These are phyloP conservation scores for Orbicella faveolata DNA, from an alignment of 64 coral and sea anemone species.

Conservation along the genomic window DNA sequence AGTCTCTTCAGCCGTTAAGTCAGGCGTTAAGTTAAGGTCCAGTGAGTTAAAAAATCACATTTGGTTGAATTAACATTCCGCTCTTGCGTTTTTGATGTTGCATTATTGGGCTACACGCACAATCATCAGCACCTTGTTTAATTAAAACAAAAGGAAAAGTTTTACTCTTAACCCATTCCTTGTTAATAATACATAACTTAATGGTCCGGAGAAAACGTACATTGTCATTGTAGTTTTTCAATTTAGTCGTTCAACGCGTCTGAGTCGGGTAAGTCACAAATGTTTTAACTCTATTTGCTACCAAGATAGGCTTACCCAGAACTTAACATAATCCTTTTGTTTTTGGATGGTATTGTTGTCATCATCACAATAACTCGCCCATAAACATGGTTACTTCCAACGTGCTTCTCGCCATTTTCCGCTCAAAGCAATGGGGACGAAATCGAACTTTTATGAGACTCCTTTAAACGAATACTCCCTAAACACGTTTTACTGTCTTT, in stretches of 20 bases:
- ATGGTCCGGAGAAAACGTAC: background rate
- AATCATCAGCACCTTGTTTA: background rate
- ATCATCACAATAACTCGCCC: background rate
- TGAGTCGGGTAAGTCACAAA: background rate
- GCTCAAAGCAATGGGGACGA: background rate
- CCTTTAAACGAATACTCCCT: background rate
- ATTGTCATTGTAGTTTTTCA: background rate
- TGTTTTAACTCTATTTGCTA: no score
- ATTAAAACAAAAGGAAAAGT: background rate
- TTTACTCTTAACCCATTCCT: background rate
- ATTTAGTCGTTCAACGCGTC: background rate
- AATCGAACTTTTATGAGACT: background rate
- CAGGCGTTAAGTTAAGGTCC: background rate
- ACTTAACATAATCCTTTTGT: background rate
- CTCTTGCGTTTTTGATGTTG: background rate
- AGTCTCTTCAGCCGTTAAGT: no score
- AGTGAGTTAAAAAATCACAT: background rate
- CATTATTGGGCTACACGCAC: background rate
- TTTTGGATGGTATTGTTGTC: background rate
- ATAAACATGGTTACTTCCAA: background rate
- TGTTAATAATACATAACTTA: conserved; percentile 8
- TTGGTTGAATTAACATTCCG: background rate
- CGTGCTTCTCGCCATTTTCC: background rate
- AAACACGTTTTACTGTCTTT: background rate
- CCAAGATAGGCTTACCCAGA: no score